Percentiles rank a stretch among this genome's conserved stretches.
phyloP scores from a whole-genome alignment of 2,113 vertebrate genomes.

The Lates calcarifer region DNA sequence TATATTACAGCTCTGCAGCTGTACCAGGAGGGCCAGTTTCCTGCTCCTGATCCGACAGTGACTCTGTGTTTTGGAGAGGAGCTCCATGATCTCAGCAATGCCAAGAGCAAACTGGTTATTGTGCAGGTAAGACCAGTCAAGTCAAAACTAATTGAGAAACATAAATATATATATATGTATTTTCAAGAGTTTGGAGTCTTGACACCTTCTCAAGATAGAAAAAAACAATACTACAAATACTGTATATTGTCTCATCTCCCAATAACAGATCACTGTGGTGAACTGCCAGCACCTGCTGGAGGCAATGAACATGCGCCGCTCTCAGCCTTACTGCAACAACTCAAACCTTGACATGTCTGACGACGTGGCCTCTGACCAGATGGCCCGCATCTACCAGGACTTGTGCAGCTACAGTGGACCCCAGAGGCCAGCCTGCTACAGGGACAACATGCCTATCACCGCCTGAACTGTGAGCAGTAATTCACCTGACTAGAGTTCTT shows the following conservation, averaged over 20 bases:
- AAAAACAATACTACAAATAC: neutral
- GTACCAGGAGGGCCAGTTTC: slow-evolving; percentile 88
- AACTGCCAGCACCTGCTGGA: slow-evolving; percentile 86
- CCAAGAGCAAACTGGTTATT: slow-evolving; percentile 93
- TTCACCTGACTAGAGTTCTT: slow-evolving; percentile 31
- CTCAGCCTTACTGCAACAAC: slow-evolving; percentile 77
- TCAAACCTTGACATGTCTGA: slow-evolving; percentile 79
- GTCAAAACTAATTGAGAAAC: neutral
- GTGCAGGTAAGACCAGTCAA: slow-evolving; percentile 88
- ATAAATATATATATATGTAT: neutral
- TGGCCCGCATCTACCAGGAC: slow-evolving; percentile 87
- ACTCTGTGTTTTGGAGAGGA: slow-evolving; percentile 97
- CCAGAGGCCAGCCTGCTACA: slow-evolving; percentile 88
- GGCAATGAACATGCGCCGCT: slow-evolving; percentile 74
- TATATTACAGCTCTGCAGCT: slow-evolving; percentile 89
- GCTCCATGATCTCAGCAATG: slow-evolving; percentile 86
- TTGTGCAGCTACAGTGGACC: slow-evolving; percentile 83
- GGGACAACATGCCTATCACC: slow-evolving; percentile 93
- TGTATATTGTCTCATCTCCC: neutral
- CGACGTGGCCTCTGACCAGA: slow-evolving; percentile 77
- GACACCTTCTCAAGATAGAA: neutral
- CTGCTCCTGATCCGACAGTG: slow-evolving; percentile 90
- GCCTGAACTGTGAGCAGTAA: slow-evolving; percentile 81
- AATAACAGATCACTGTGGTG: slow-evolving; percentile 80
- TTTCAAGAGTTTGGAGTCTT: neutral